A percentile compares a stretch with the other conserved stretches of the same genome.
Conservation (phyloP, 2,888 invertebrate genomes). For the Tridacna crocea region DNA sequence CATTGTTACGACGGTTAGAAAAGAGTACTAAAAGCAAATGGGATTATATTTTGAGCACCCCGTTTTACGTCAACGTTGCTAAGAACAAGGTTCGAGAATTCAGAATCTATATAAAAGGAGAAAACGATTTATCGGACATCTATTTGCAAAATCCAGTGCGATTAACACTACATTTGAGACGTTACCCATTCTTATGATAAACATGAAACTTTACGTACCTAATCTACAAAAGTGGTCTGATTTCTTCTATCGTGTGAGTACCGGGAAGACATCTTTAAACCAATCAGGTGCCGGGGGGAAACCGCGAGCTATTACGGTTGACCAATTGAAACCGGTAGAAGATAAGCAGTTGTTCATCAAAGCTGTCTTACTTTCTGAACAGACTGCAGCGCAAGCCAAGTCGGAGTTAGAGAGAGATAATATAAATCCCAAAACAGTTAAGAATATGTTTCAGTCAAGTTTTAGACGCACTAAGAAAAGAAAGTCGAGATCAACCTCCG, state of each 20-base stretch:
- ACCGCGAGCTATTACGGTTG: conserved; percentile 29
- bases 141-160: conserved; percentile 29
- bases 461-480: conserved; percentile 7
- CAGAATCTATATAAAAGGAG: conserved; percentile 47
- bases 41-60: conserved; percentile 14
- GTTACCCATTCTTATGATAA: conserved; percentile 19
- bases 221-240: conserved; percentile 55
- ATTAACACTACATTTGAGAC: conserved; percentile 46
- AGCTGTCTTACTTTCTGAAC: conserved; percentile 52
- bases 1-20: conserved; percentile 24
- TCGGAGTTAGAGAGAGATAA: conserved; percentile 44
- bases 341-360: conserved; percentile 34
- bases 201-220: conserved; percentile 56
- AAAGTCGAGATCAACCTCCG: conserved; percentile 3
- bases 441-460: conserved; percentile 29
- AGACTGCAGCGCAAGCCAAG: conserved; percentile 44
- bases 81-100: conserved; percentile 31
- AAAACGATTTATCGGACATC: neutral
- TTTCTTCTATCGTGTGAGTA: conserved; percentile 43
- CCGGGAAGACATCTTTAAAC: conserved; percentile 32
- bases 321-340: conserved; percentile 19
- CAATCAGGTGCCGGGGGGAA: conserved; percentile 42
- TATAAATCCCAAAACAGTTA: conserved; percentile 40
- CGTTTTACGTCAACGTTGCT: conserved; percentile 4
- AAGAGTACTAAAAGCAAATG: conserved; percentile 16